Evolutionary conservation across 2,888 invertebrate genomes (phyloP), one percentile per base, ranked within the genome.

Genomic region (Zele albiditarsus): DNA sequence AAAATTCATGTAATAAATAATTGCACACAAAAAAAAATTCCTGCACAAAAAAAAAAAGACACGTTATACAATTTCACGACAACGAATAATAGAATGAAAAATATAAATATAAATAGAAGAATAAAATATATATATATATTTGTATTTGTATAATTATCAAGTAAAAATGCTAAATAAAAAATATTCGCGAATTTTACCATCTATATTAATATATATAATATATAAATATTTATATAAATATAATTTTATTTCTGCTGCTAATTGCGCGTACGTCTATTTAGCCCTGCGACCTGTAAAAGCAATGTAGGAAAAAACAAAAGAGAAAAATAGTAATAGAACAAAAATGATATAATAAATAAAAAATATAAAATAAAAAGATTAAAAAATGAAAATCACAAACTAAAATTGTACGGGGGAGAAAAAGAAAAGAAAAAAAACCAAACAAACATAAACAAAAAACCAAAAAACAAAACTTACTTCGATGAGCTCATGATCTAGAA

Each of bases 401-500:
- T n/a, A 33, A 10, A 63, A 20, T 20, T 12, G 38, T 38, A n/a
- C n/a, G n/a, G n/a, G n/a, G n/a, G n/a, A n/a, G n/a, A n/a, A 8
- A 38, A 8, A 38, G 23, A 38, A 16, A 25, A 73, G 38, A 62
- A 31, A 62, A 20, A 14, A 33, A 65, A 72, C 58, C 16, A 33
- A 70, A 70, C 58, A 23, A 74, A 65, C n/a, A 65, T 42, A 65
- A 74, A 58, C 12, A 57, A 27, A 71, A 53, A 53, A 16, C 27
- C 31, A 33, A 67, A 46, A 27, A 69, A 69, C 23, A 69, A 58
- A 77, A 86, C 85, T 85, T 85, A 86, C 86, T 85, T 86, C 86
- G 68, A 84, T 80, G 79, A 85, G 83, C 78, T 88, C 88, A 79
- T 86, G 85, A 81, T 87, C 87, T 79, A 88, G 82, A 77, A 87